Base-by-base conservation (phyloP, 2,888 invertebrate genomes). In the Drosophila leonis region DNA sequence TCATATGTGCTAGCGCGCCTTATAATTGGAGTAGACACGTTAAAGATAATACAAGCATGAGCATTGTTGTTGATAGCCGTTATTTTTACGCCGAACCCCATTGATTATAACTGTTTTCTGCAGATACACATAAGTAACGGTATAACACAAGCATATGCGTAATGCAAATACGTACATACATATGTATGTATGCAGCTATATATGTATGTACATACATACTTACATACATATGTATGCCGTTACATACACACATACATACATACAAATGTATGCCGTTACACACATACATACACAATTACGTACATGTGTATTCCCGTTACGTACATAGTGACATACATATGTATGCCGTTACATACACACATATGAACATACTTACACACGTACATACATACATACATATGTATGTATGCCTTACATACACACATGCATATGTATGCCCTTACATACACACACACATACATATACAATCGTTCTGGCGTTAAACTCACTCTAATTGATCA, bases 11-110 rank as follows among this genome's bases (percentile, higher is more conserved):
- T 20, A 39, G 27, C 49, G 33, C 24, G 48, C 39, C 73, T 62
- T 52, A 69, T 70, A 71, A 67, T 74, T 71, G 41, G 57, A 74
- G 54, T 54, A 54, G 61, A 41, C 63, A 63, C 31, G 44, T 31
- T 13, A 70, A 70, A 70, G 75, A 75, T 75, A 71, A 71, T 75
- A 65, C 57, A 74, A 63, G 55, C 46, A 70, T 64, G 52, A 64
- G 56, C 24, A 61, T 57, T 48, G 42, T 49, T 70, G 24, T 64
- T 37, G 63, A 60, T 64, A 49, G 46, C 35, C 49, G 31, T 29
- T 76, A 39, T 52, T 41, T 31, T 41, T 44, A 54, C 37, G 27
- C 7, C 1, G 39, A 54, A 54, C 1, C 1, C 10, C 39, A 52
- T 52, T 37, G 37, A 37, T 49, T 49, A 33, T 49, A 33, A 20